Percentiles rank a stretch among this genome's conserved stretches.
Evolutionary conservation across 1,140 invertebrate species (phyloP).

Genomic region (Laupala kohalensis): DNA sequence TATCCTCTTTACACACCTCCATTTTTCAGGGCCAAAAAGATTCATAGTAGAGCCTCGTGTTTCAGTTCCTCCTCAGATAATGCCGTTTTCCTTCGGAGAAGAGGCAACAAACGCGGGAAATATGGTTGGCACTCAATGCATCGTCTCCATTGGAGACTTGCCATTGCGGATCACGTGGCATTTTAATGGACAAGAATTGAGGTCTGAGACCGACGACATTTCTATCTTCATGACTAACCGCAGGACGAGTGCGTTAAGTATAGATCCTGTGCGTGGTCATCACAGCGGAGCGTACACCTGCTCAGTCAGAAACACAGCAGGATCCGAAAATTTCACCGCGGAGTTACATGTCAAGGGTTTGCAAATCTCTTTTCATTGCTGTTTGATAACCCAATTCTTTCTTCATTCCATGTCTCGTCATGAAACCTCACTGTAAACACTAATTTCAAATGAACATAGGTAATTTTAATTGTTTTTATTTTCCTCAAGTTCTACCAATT

Average conservation of each 20-base stretch:
- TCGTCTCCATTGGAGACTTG: conserved; percentile 50
- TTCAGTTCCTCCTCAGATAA: conserved; percentile 35
- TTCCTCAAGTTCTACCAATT: too few relatives aligned
- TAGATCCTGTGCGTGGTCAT: conserved; percentile 23
- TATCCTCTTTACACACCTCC: too few relatives aligned
- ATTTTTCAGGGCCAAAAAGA: too few relatives aligned
- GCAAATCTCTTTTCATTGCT: background rate
- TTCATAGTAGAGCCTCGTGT: too few relatives aligned
- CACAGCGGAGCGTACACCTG: conserved; percentile 20
- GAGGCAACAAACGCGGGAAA: conserved; percentile 36
- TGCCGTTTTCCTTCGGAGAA: conserved; percentile 36
- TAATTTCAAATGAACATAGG: too few relatives aligned
- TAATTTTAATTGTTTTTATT: too few relatives aligned
- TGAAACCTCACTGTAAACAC: too few relatives aligned
- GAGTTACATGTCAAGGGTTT: conserved; percentile 50
- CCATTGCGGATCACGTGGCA: conserved; percentile 51
- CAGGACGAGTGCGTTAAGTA: conserved; percentile 31
- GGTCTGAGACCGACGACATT: conserved; percentile 15
- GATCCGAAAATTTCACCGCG: conserved; percentile 47
- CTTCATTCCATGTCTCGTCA: too few relatives aligned
- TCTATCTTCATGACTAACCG: conserved; percentile 23
- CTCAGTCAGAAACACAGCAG: conserved; percentile 48
- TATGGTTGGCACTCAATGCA: conserved; percentile 38
- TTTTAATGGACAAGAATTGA: conserved; percentile 16
- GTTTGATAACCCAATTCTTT: background rate